Evolutionary conservation across 2,113 vertebrate genomes (phyloP).

Genomic region (Siniperca chuatsi): DNA sequence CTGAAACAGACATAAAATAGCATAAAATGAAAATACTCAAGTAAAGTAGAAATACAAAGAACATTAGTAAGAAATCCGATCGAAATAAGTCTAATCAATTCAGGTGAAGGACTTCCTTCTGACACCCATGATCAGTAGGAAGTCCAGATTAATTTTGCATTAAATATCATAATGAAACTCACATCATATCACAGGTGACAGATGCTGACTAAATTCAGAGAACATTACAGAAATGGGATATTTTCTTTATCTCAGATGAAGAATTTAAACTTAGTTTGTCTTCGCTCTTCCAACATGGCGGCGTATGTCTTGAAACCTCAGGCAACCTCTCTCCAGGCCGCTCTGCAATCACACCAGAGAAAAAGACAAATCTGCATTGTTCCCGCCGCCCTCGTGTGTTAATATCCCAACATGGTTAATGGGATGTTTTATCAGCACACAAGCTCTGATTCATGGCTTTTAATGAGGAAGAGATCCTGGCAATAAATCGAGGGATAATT

Average conservation of each 20-base stretch:
- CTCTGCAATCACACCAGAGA: background rate
- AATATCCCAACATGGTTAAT: conserved; percentile 51
- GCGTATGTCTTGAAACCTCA: background rate
- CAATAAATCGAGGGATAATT: conserved; percentile 61
- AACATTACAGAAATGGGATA: background rate
- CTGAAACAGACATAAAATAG: too few species aligned
- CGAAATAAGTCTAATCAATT: background rate
- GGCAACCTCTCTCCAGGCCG: background rate
- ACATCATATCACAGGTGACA: background rate
- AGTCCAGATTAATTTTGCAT: background rate
- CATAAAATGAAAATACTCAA: too few species aligned
- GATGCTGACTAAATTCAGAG: background rate
- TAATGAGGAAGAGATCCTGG: conserved; percentile 60
- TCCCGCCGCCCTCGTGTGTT: conserved; percentile 6
- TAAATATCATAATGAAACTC: background rate
- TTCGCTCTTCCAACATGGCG: background rate
- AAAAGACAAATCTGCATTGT: background rate
- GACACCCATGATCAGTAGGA: background rate
- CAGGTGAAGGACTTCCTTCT: background rate
- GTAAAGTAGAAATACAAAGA: too few species aligned
- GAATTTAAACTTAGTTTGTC: background rate
- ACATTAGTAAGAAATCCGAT: too few species aligned
- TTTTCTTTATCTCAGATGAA: background rate
- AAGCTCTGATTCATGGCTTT: conserved; percentile 27
- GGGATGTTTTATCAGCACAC: conserved; percentile 55